Evolutionary conservation across 2,888 invertebrate species (phyloP).

Genomic region (Nycteola revayana): DNA sequence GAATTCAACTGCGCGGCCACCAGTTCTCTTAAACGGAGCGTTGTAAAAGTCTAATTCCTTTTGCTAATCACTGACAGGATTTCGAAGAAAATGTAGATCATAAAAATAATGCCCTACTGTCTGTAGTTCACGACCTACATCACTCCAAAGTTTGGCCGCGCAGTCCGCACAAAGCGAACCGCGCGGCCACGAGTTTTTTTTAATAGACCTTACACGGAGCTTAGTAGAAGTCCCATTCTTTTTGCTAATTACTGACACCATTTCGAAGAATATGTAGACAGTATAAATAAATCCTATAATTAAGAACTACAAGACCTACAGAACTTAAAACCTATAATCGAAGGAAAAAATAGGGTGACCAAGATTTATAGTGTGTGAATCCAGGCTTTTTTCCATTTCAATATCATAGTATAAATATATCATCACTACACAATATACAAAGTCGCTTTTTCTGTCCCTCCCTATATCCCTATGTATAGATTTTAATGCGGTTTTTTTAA

Average conservation of each 20-base stretch:
- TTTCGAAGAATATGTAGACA: conserved; percentile 9
- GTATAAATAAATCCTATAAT: conserved; percentile 10
- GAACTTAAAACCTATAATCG: conserved; percentile 13
- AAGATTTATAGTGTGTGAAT: conserved; percentile 13
- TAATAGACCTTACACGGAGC: conserved; percentile 9
- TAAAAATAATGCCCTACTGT: conserved; percentile 11
- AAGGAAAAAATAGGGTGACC: conserved; percentile 12
- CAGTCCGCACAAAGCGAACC: conserved; percentile 5
- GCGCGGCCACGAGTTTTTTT: conserved; percentile 4
- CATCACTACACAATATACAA: conserved; percentile 13
- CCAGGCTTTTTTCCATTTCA: conserved; percentile 13
- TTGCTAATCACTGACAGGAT: conserved; percentile 10
- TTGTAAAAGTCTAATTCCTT: conserved; percentile 10
- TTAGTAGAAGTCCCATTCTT: conserved; percentile 7
- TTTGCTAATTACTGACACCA: conserved; percentile 10
- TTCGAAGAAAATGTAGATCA: conserved; percentile 10
- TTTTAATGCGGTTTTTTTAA: conserved; percentile 13
- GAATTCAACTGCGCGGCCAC: conserved; percentile 8
- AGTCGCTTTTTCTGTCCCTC: conserved; percentile 13
- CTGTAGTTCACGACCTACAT: conserved; percentile 10
- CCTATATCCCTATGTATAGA: conserved; percentile 12
- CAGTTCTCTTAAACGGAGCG: conserved; percentile 10
- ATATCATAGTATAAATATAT: conserved; percentile 13
- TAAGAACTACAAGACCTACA: conserved; percentile 11
- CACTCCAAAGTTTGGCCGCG: conserved; percentile 12